Percentiles rank a stretch among this genome's conserved stretches.
phyloP scores from a whole-genome alignment of 2,113 vertebrate species.

The Anhinga anhinga region DNA sequence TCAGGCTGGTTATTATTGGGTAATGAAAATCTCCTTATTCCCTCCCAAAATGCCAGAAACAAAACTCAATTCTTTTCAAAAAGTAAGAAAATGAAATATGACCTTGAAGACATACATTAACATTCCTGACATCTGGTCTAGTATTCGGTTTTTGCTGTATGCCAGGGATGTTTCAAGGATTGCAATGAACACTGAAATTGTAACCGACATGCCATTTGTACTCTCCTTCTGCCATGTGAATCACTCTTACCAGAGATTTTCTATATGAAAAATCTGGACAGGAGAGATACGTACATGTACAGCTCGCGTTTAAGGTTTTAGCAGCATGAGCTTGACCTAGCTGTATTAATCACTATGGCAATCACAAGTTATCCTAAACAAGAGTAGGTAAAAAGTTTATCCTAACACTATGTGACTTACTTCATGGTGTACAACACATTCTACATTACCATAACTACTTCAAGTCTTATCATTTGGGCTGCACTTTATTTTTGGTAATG shows the following conservation, averaged over 20 bases:
- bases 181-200: not conserved
- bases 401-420: not conserved
- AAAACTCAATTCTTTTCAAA: not conserved
- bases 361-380: not conserved
- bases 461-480: not conserved
- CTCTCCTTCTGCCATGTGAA: not conserved
- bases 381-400: not conserved
- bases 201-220: not conserved
- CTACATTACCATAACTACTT: not conserved
- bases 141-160: not conserved
- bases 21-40: not conserved
- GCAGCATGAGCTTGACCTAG: not conserved
- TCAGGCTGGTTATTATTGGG: not conserved
- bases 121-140: not conserved
- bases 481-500: not conserved
- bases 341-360: not conserved
- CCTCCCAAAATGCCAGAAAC: not conserved
- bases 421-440: not conserved
- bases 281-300: not conserved
- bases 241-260: not conserved
- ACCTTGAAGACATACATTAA: not conserved
- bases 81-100: not conserved
- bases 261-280: not conserved
- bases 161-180: not conserved
- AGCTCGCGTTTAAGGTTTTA: not conserved